These are phyloP conservation scores for Gorsachius magnificus DNA, from an alignment of 2,797 vertebrate genomes.

Conservation along the genomic window DNA sequence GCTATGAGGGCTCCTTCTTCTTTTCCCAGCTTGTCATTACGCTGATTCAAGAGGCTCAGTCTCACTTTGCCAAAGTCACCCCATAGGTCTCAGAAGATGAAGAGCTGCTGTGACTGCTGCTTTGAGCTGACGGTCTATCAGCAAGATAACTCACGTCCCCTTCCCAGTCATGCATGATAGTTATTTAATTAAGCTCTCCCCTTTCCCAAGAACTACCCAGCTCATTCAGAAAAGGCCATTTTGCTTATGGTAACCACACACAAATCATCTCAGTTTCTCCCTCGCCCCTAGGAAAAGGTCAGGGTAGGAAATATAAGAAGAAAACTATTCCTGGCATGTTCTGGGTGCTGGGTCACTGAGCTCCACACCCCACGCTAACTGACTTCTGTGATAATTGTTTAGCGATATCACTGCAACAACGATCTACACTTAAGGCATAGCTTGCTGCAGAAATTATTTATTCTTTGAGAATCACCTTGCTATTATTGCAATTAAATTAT, in stretches of 20 bases:
- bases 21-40: neutral
- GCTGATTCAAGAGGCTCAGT: neutral
- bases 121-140: neutral
- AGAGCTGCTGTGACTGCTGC: neutral
- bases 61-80: neutral
- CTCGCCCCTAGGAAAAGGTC: neutral
- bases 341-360: neutral
- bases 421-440: neutral
- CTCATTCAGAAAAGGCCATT: neutral
- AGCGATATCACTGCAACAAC: neutral
- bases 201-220: neutral
- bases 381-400: neutral
- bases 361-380: neutral
- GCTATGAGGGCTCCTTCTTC: neutral
- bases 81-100: neutral
- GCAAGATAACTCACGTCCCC: neutral
- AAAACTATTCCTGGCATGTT: neutral
- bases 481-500: conserved; percentile 49
- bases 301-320: neutral
- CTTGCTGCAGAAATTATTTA: neutral
- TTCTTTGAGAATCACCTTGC: conserved; percentile 30
- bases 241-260: neutral
- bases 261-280: neutral
- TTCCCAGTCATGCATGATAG: neutral
- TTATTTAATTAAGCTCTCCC: neutral